Percentiles rank a stretch among this genome's conserved stretches.
phyloP scores from a whole-genome alignment of 2,113 vertebrate genomes.

The Pimephales promelas region DNA sequence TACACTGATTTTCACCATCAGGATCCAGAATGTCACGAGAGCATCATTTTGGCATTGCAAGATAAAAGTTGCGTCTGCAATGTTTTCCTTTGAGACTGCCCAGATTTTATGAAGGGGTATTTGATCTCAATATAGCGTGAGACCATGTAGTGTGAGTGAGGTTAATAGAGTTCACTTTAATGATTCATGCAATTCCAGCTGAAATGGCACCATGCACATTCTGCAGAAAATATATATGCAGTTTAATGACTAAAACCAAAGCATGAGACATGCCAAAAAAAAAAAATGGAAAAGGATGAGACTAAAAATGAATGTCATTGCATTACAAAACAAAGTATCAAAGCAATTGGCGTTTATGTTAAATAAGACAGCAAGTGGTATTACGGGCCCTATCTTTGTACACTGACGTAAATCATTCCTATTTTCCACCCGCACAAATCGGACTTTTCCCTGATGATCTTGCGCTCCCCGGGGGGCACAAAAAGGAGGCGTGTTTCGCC shows the following conservation, averaged over 20 bases:
- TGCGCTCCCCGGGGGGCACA: too few species aligned
- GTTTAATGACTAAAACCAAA: conserved; percentile 16
- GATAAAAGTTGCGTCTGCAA: not conserved
- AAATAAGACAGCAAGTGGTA: not conserved
- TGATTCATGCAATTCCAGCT: conserved; percentile 25
- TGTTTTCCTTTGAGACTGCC: not conserved
- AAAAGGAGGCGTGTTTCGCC: too few species aligned
- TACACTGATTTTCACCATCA: not conserved
- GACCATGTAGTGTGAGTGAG: not conserved
- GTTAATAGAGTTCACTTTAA: conserved; percentile 43
- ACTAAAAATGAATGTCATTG: not conserved
- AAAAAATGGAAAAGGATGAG: not conserved
- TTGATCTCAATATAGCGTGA: conserved; percentile 25
- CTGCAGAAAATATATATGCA: not conserved
- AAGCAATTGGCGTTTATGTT: not conserved
- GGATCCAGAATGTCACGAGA: not conserved
- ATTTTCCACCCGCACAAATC: too few species aligned
- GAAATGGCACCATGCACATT: conserved; percentile 23
- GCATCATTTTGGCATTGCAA: not conserved
- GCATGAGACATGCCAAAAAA: not conserved
- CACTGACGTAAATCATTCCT: too few species aligned
- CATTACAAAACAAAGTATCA: not conserved
- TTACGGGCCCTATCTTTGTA: too few species aligned
- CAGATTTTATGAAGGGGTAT: not conserved
- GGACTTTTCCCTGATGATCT: too few species aligned